phyloP scores from a whole-genome alignment of 2,797 vertebrate genomes.

The Diplodus sargus region DNA sequence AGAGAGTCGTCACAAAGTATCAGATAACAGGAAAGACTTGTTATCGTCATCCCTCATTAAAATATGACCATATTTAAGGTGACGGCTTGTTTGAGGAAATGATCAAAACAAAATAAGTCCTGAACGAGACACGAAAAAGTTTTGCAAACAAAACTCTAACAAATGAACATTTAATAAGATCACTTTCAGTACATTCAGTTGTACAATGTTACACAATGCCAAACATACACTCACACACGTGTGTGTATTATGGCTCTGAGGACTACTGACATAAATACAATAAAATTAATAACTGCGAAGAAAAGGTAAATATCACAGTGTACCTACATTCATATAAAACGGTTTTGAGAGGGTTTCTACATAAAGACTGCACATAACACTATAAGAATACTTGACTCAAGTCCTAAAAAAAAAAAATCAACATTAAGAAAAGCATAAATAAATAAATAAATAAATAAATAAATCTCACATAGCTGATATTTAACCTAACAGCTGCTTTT shows the following conservation, averaged over 20 bases:
- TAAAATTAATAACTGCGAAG: slow-evolving; percentile 27
- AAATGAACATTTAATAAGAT: slow-evolving; percentile 68
- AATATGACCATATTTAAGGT: slow-evolving; percentile 14
- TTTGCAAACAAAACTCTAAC: slow-evolving; percentile 38
- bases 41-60: slow-evolving; percentile 11
- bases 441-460: slow-evolving; percentile 29
- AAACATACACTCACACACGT: slow-evolving; percentile 5
- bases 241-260: slow-evolving; percentile 1
- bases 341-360: slow-evolving; percentile 33
- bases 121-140: not conserved
- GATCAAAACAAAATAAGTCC: not conserved
- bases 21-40: not conserved
- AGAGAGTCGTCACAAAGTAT: slow-evolving; percentile 30
- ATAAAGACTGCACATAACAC: slow-evolving; percentile 40
- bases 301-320: slow-evolving; percentile 27
- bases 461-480: slow-evolving; percentile 3
- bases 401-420: slow-evolving; percentile 24
- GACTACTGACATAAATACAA: slow-evolving; percentile 34
- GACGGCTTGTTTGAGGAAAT: not conserved
- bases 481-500: slow-evolving; percentile 35
- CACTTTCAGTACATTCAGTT: slow-evolving; percentile 47
- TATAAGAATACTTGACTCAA: slow-evolving; percentile 19
- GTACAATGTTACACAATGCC: slow-evolving; percentile 38
- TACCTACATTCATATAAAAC: slow-evolving; percentile 69
- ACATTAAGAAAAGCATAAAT: slow-evolving; percentile 34